Percentiles rank a stretch among this genome's conserved stretches.
phyloP scores from a whole-genome alignment of 2,113 vertebrate genomes.

The Heterocephalus glaber region DNA sequence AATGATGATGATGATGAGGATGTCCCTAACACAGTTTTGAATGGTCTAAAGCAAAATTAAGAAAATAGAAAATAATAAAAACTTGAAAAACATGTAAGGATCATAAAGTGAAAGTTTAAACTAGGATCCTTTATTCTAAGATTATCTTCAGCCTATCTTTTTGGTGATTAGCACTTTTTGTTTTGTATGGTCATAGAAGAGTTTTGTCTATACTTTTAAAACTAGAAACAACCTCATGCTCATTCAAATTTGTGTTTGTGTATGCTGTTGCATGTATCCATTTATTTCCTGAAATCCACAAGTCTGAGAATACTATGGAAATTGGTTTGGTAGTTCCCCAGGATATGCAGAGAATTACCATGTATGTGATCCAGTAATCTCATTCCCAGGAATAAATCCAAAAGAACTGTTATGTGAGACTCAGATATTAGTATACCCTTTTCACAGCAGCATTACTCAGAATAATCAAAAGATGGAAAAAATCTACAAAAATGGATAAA shows the following conservation, averaged over 20 bases:
- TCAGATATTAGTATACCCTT: background rate
- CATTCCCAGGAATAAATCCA: background rate
- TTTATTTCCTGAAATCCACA: background rate
- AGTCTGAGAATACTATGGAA: background rate
- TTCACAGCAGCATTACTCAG: background rate
- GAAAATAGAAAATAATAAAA: background rate
- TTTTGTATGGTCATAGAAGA: background rate
- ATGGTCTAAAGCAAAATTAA: background rate
- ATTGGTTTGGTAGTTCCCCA: slow-evolving; percentile 11
- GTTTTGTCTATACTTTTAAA: background rate
- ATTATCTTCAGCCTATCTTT: background rate
- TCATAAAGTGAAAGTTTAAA: background rate
- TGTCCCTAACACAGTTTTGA: background rate
- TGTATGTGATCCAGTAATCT: background rate
- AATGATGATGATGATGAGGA: too few relatives aligned
- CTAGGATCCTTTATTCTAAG: background rate
- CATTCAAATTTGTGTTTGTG: background rate
- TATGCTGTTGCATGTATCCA: background rate
- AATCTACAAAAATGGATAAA: background rate
- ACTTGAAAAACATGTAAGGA: background rate
- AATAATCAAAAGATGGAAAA: background rate
- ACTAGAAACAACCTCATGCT: background rate
- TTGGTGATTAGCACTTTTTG: background rate
- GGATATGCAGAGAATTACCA: background rate
- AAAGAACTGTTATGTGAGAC: background rate